These are phyloP conservation scores for Helarctos malayanus DNA, from an alignment of 2,797 vertebrate genomes.

Conservation along the genomic window DNA sequence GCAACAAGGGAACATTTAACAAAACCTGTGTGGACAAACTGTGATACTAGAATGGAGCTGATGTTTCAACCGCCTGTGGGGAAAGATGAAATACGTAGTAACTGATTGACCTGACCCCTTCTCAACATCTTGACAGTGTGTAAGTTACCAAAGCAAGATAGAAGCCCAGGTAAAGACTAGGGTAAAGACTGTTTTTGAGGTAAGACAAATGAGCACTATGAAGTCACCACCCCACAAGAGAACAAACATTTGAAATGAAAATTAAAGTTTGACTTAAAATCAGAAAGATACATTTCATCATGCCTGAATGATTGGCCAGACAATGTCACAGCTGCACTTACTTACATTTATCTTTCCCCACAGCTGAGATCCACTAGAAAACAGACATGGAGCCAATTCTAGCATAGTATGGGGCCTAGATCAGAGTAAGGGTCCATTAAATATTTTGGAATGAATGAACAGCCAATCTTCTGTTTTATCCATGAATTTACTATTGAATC, in stretches of 20 bases:
- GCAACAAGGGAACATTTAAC: not conserved
- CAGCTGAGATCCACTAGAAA: not conserved
- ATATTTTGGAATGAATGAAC: not conserved
- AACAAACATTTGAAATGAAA: not conserved
- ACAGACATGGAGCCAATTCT: not conserved
- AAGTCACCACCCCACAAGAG: not conserved
- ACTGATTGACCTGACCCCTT: not conserved
- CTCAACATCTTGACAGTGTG: not conserved
- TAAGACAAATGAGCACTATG: not conserved
- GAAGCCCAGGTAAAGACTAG: not conserved
- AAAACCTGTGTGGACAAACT: not conserved
- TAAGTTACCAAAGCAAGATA: not conserved
- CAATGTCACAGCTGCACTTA: not conserved
- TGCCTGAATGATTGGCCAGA: not conserved
- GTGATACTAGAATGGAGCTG: not conserved
- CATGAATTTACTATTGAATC: not conserved
- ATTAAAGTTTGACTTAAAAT: conserved; percentile 31
- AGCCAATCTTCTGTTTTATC: not conserved
- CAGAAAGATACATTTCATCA: conserved; percentile 26
- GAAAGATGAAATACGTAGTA: not conserved
- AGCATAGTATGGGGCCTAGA: not conserved
- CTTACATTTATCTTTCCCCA: not conserved
- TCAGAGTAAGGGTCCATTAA: not conserved
- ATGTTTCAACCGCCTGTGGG: not conserved
- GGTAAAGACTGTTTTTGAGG: not conserved